Percentiles rank a stretch among this genome's conserved stretches.
phyloP scores from a whole-genome alignment of 2,888 invertebrate genomes.

The Xylota sylvarum region DNA sequence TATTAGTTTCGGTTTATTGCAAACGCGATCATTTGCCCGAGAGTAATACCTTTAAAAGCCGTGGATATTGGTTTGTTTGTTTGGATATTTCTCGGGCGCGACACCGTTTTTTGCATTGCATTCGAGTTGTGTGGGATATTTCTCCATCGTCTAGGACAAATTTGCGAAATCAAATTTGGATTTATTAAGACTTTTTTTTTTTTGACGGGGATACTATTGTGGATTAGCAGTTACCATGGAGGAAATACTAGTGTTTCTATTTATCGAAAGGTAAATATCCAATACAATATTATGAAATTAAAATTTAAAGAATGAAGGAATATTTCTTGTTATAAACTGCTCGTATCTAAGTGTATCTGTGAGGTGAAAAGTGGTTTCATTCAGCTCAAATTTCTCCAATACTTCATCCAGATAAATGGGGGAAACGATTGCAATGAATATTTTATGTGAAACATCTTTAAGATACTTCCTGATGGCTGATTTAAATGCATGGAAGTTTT shows the following conservation, averaged over 20 bases:
- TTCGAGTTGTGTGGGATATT: background rate
- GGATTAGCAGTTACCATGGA: slow-evolving; percentile 50
- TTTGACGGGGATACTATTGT: background rate
- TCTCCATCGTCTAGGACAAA: slow-evolving; percentile 19
- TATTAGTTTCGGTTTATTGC: slow-evolving; percentile 62
- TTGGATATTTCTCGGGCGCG: slow-evolving; percentile 4
- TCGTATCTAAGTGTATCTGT: slow-evolving; percentile 11
- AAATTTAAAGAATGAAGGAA: slow-evolving; percentile 4
- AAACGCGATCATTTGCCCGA: slow-evolving; percentile 56
- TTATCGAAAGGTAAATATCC: slow-evolving; percentile 71
- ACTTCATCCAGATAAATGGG: background rate
- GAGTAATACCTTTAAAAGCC: slow-evolving; percentile 32
- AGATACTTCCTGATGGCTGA: slow-evolving; percentile 19
- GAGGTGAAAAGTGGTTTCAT: background rate
- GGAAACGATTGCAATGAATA: background rate
- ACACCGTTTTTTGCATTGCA: background rate
- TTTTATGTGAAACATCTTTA: slow-evolving; percentile 34
- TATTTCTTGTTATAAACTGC: background rate
- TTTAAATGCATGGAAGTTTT: background rate
- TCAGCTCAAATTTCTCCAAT: background rate
- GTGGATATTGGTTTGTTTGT: slow-evolving; percentile 23
- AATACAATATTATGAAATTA: background rate
- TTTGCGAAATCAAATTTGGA: slow-evolving; percentile 53
- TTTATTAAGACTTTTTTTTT: slow-evolving; percentile 17
- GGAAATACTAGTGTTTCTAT: slow-evolving; percentile 60